These are phyloP conservation scores for Apoda limacodes DNA, from an alignment of 2,888 invertebrate species.

Conservation along the genomic window DNA sequence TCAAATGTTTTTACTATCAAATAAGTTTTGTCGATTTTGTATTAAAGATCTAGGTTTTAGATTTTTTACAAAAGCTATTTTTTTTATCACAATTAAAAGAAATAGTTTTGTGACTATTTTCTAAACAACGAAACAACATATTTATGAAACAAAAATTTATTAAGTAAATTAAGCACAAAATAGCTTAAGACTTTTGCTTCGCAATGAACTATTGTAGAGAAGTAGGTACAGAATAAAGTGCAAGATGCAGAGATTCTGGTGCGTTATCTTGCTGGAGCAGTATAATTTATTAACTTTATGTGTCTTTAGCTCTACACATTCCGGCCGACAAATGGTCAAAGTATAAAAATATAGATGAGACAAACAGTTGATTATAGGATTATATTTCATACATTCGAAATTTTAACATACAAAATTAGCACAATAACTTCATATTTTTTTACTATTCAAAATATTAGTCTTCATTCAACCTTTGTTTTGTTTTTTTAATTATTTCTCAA, in stretches of 20 bases:
- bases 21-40: too few species aligned
- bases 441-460: slow-evolving; percentile 1
- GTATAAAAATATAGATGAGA: slow-evolving; percentile 21
- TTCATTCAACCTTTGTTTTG: neutral
- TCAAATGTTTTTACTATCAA: too few species aligned
- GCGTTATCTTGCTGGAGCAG: slow-evolving; percentile 35
- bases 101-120: slow-evolving; percentile 3
- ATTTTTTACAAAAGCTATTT: too few species aligned
- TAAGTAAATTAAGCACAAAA: neutral
- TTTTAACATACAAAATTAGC: too few species aligned
- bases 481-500: slow-evolving; percentile 4
- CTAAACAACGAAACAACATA: neutral
- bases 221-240: slow-evolving; percentile 9
- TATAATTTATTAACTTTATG: slow-evolving; percentile 59
- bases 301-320: slow-evolving; percentile 55
- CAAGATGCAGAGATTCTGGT: slow-evolving; percentile 29
- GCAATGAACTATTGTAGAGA: neutral
- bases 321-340: slow-evolving; percentile 38
- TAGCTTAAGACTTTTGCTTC: slow-evolving; percentile 1
- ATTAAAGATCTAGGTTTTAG: too few species aligned
- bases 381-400: too few species aligned
- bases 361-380: neutral
- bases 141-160: neutral
- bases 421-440: neutral
- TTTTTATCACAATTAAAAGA: slow-evolving; percentile 2